Conservation (phyloP, 2,113 vertebrate species). For the Catharus bicknelli region DNA sequence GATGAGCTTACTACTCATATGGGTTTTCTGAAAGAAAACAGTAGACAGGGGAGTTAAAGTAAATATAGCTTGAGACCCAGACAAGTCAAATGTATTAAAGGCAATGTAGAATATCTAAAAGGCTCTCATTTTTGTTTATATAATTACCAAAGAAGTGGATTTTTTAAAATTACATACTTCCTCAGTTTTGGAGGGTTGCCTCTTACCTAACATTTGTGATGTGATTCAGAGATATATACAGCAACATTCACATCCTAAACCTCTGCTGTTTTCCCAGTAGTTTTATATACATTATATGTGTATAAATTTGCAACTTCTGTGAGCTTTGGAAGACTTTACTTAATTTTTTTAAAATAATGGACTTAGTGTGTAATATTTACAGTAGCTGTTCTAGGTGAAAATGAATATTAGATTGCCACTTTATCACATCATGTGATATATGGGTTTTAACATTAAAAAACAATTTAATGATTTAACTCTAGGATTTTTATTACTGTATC, state of each 20-base stretch:
- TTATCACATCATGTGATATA: background rate
- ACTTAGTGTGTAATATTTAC: background rate
- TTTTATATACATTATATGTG: background rate
- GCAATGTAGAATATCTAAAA: background rate
- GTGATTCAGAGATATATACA: accelerated
- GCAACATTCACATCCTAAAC: background rate
- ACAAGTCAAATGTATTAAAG: background rate
- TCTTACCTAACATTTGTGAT: background rate
- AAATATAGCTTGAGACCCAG: background rate
- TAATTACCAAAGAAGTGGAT: background rate
- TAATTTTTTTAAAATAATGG: background rate
- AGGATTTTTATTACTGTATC: background rate
- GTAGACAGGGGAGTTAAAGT: background rate
- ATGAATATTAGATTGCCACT: background rate
- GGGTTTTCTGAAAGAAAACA: background rate
- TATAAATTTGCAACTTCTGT: background rate
- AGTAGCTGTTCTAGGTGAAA: background rate
- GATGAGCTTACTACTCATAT: accelerated
- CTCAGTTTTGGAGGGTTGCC: background rate
- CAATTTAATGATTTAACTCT: background rate
- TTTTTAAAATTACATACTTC: background rate
- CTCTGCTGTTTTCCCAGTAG: background rate
- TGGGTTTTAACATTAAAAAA: background rate
- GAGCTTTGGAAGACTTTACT: background rate
- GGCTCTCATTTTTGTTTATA: background rate